Base-by-base conservation (phyloP, 2,797 vertebrate genomes). In the Loris lydekkerianus region DNA sequence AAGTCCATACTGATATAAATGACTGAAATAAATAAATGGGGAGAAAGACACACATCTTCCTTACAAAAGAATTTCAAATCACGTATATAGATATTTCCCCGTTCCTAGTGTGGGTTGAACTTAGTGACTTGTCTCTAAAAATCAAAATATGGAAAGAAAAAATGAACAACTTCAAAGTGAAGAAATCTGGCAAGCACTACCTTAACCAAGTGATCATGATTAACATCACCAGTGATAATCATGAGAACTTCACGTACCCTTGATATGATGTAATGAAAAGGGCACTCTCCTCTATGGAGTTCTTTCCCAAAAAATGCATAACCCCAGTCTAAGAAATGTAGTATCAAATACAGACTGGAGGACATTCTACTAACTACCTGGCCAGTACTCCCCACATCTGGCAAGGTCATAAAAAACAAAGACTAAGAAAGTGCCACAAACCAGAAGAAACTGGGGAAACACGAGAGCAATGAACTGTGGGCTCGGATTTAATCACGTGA, bases 61-160 rank as follows among this genome's bases (percentile, higher is more conserved):
- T 75, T 70, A 81, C n/a, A 90, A 75, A 97, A 95, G 23, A 72
- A 96, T 87, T 53, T 80, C 67, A 69, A 86, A 95, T 72, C 80
- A 72, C 27, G 11, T n/a, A 65, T 65, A 34, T 9, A 61, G 72
- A 56, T 94, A 93, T 20, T 78, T 87, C 27, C 25, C 80, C 27
- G 23, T 93, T 69, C 58, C 14, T 10, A 65, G 17, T 76, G 14
- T 43, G 7, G 20, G 60, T 1, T 85, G 27, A 43, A 95, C 8
- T 76, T 80, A 67, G 25, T 46, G 34, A 85, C 31, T 63, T 94
- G 67, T 53, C 93, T 85, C 67, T 63, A 63, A 95, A 89, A 10
- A 78, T 69, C 0, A 93, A 31, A 46, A 27, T 70, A 31, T 18
- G 25, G 56, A 73, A 72, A 85, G 25, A 77, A 20, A 81, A 72